Conservation (phyloP, 2,888 invertebrate genomes). For the Scaptomyza parva region DNA sequence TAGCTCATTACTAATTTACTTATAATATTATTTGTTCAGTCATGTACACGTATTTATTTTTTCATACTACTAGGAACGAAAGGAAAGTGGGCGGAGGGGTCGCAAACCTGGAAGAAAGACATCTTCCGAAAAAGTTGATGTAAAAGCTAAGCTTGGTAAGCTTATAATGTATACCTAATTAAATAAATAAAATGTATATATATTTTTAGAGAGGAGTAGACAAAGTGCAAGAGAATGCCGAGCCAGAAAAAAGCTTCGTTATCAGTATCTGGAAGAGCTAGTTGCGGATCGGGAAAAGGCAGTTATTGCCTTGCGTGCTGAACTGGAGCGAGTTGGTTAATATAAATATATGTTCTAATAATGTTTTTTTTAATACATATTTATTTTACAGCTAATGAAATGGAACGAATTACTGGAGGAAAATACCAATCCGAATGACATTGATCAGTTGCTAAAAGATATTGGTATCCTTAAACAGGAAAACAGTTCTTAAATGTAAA, state of each 20-base stretch:
- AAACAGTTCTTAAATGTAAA: conserved; percentile 46
- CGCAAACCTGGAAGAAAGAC: conserved; percentile 95
- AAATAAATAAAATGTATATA: not conserved
- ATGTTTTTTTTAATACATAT: conserved; percentile 4
- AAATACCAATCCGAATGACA: conserved; percentile 91
- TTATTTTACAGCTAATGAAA: conserved; percentile 88
- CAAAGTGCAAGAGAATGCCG: conserved; percentile 99
- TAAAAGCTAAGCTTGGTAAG: conserved; percentile 95
- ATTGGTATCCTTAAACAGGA: conserved; percentile 90
- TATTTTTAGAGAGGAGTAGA: conserved; percentile 92
- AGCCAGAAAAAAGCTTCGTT: conserved; percentile 97
- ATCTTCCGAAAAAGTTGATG: conserved; percentile 94
- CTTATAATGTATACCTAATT: not conserved
- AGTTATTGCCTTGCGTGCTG: conserved; percentile 93
- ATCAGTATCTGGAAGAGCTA: conserved; percentile 98
- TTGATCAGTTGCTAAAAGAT: conserved; percentile 91
- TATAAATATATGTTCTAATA: conserved; percentile 26
- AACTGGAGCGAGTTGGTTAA: conserved; percentile 93
- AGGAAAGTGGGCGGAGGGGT: conserved; percentile 94
- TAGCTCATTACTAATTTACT: not conserved
- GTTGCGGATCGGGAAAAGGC: conserved; percentile 97
- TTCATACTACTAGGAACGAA: conserved; percentile 85
- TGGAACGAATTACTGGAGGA: conserved; percentile 93
- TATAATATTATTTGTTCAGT: not conserved
- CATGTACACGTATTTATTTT: conserved; percentile 16